Evolutionary conservation across 2,113 vertebrate species (phyloP).

Genomic region (Catagonus wagneri): DNA sequence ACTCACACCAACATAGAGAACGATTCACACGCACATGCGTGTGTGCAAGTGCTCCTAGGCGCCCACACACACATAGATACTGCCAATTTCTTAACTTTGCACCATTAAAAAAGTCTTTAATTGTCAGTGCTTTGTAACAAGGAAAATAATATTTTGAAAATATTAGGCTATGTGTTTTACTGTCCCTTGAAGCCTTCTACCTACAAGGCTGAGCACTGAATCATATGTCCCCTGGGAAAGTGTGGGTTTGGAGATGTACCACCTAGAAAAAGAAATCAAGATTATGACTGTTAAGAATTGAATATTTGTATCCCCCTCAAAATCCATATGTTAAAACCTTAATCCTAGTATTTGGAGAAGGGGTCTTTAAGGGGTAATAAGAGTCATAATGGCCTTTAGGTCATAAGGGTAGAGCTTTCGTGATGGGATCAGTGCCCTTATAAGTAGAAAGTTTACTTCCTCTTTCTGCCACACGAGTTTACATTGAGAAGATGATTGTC

Average conservation of each 20-base stretch:
- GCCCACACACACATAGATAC: not conserved
- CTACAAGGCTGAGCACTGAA: not conserved
- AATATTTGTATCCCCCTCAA: not conserved
- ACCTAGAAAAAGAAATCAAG: constrained; percentile 24
- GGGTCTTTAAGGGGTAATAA: not conserved
- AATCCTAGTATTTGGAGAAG: not conserved
- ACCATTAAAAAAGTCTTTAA: not conserved
- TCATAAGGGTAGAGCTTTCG: not conserved
- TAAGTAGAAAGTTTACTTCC: not conserved
- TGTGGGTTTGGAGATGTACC: not conserved
- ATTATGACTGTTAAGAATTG: not conserved
- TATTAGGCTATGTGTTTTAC: not conserved
- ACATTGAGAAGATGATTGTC: not conserved
- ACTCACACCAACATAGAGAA: not conserved
- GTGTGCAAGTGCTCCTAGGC: accelerated
- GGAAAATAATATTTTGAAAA: constrained; percentile 12
- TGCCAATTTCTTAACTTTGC: not conserved
- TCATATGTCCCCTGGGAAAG: not conserved
- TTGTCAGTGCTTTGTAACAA: not conserved
- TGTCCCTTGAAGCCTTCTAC: not conserved
- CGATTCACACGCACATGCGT: not conserved
- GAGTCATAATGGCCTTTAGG: not conserved
- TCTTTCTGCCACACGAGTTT: not conserved
- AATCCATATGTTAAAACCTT: not conserved
- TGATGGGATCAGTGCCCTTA: not conserved